Percentiles rank a stretch among this genome's conserved stretches.
phyloP scores from a whole-genome alignment of 2,113 vertebrate genomes.

The Artemisiospiza belli region DNA sequence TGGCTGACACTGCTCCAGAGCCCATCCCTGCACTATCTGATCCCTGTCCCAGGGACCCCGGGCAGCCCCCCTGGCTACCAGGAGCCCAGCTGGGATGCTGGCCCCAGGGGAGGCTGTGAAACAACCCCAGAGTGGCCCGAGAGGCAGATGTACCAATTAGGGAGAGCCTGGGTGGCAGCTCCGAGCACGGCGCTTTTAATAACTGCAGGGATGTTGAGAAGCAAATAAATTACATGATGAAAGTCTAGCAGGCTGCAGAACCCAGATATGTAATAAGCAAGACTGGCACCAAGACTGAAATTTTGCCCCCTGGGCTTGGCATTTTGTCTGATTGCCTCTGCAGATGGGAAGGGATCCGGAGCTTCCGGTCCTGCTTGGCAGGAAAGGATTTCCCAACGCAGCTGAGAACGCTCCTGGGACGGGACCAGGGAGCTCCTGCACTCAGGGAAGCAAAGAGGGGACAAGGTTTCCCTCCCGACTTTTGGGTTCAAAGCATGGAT shows the following conservation, averaged over 20 bases:
- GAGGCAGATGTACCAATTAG: slow-evolving; percentile 61
- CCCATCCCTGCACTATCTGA: slow-evolving; percentile 19
- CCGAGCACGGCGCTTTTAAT: slow-evolving; percentile 31
- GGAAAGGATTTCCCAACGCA: slow-evolving; percentile 40
- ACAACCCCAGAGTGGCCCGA: neutral
- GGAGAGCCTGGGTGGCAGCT: slow-evolving; percentile 37
- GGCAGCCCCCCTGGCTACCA: neutral
- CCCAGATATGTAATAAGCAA: slow-evolving; percentile 46
- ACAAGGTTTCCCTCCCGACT: neutral
- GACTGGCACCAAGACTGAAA: slow-evolving; percentile 58
- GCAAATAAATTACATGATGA: slow-evolving; percentile 64
- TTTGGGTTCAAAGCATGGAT: neutral
- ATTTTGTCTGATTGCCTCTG: slow-evolving; percentile 44
- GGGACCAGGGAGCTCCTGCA: neutral
- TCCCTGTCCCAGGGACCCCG: neutral
- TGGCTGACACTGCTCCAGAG: neutral
- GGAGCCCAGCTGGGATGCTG: neutral
- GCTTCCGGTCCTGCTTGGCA: slow-evolving; percentile 44
- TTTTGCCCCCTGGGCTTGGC: slow-evolving; percentile 54
- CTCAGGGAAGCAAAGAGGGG: neutral
- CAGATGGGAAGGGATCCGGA: slow-evolving; percentile 35
- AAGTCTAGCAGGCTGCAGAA: slow-evolving; percentile 52
- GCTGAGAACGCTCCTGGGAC: neutral
- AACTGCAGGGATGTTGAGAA: slow-evolving; percentile 64
- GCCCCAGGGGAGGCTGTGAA: slow-evolving; percentile 45